Evolutionary conservation across 2,113 vertebrate genomes (phyloP).

Genomic region (Clarias batrachus): DNA sequence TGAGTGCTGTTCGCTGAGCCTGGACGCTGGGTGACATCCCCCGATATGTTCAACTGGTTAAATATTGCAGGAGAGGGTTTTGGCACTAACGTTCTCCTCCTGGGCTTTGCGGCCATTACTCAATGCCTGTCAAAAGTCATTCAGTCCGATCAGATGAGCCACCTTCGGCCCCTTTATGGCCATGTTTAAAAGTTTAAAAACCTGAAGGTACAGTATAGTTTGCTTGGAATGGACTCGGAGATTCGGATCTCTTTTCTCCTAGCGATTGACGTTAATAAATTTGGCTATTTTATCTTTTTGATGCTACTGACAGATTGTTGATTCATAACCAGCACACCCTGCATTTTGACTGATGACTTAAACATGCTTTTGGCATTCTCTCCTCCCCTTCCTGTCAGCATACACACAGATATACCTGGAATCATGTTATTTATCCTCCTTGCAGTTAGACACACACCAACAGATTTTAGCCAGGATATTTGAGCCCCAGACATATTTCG

Average conservation of each 20-base stretch:
- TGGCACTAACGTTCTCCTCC: constrained; percentile 33
- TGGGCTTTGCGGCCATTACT: constrained; percentile 55
- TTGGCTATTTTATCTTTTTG: constrained; percentile 30
- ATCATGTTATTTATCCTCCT: constrained; percentile 20
- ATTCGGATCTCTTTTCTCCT: constrained; percentile 2
- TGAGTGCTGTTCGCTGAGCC: constrained; percentile 14
- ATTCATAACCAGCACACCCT: constrained; percentile 24
- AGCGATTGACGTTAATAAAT: constrained; percentile 20
- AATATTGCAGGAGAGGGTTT: constrained; percentile 45
- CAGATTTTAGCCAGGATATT: constrained; percentile 19
- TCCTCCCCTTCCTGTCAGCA: constrained; percentile 6
- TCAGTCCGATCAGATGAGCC: constrained; percentile 47
- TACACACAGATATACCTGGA: constrained; percentile 5
- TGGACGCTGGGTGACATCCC: constrained; percentile 52
- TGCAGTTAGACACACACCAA: constrained; percentile 9
- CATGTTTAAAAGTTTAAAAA: constrained; percentile 32
- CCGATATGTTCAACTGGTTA: constrained; percentile 47
- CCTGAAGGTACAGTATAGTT: constrained; percentile 26
- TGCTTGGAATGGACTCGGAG: constrained; percentile 9
- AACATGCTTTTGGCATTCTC: constrained; percentile 32
- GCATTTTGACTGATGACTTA: constrained; percentile 34
- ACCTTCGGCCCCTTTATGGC: constrained; percentile 41
- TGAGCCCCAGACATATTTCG: constrained; percentile 16
- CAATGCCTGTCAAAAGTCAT: constrained; percentile 57
- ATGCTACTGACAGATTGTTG: constrained; percentile 26